phyloP scores from a whole-genome alignment of 1,140 invertebrate species.

The Diuraphis noxia region DNA sequence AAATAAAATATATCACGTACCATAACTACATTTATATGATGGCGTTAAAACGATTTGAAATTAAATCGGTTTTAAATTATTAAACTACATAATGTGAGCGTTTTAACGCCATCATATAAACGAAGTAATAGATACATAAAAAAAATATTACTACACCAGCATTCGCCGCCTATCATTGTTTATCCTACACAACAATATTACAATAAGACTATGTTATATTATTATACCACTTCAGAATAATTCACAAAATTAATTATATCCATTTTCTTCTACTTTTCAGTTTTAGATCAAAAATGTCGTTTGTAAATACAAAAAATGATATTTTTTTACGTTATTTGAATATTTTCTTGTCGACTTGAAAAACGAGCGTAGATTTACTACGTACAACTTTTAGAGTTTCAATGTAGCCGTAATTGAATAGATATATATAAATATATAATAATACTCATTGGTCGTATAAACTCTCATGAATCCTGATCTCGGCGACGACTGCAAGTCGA shows the following conservation, averaged over 20 bases:
- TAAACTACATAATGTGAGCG: no score
- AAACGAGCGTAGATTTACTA: background rate
- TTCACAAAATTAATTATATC: background rate
- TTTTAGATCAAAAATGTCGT: background rate
- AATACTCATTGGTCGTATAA: background rate
- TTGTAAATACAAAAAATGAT: background rate
- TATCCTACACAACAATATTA: background rate
- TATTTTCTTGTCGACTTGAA: background rate
- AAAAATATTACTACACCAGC: no score
- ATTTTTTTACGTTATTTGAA: background rate
- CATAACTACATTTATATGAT: no score
- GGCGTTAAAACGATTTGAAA: no score
- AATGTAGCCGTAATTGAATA: background rate
- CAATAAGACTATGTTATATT: no score
- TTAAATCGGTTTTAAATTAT: no score
- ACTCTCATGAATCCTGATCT: background rate
- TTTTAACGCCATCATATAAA: no score
- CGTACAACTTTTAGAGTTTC: background rate
- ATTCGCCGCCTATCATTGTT: background rate
- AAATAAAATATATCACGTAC: background rate
- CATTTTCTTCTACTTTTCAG: background rate
- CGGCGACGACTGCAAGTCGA: background rate
- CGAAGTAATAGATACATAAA: background rate
- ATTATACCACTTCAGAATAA: background rate
- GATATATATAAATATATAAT: background rate